Evolutionary conservation across 1,140 invertebrate genomes (phyloP), one percentile per base, ranked within the genome.

Genomic region (Pseudomyrmex gracilis): DNA sequence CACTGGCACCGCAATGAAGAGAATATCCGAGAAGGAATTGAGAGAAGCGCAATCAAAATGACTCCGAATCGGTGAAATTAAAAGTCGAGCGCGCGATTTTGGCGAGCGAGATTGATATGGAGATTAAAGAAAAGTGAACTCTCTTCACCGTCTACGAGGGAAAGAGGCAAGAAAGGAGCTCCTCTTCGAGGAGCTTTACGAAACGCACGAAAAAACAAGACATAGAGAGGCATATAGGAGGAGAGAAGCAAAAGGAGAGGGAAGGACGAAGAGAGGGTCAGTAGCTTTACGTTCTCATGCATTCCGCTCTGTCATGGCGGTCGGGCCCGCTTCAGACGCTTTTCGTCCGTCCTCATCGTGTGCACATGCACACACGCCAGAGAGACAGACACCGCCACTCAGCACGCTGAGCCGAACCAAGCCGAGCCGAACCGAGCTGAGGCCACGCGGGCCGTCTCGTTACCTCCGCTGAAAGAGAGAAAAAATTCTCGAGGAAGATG

Each of bases 281-380:
- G 92, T 93, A 93, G 92, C 92, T 93, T 89, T 85, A 90, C 90
- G 92, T 93, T 93, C 93, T 93, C 93, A 93, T 93, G 92, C 92
- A 93, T 94, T 94, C 93, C 92, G 92, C 91, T 91, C 90, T 90
- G 92, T 93, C 91, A 93, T 93, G 93, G 92, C 92, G 92, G 90
- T 82, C 71, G 0, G 60, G 73, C 90, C 5, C 89, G 92, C 90
- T 92, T 34, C 91, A 92, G 91, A 93, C 91, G 86, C 87, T 88
- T 85, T 84, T 88, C 84, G 86, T 87, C 84, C 76, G 87, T 90
- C 86, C 84, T 91, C 73, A 86, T 88, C 85, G 82, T 71, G 70
- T 70, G 76, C 51, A 70, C 88, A 74, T 86, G 85, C 76, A 77
- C 68, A 73, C 78, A 76, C n/a, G n/a, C 67, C 83, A 57, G 74